These are phyloP conservation scores for Drosophila hawaiiensis DNA, from an alignment of 2,888 invertebrate species.

Conservation along the genomic window DNA sequence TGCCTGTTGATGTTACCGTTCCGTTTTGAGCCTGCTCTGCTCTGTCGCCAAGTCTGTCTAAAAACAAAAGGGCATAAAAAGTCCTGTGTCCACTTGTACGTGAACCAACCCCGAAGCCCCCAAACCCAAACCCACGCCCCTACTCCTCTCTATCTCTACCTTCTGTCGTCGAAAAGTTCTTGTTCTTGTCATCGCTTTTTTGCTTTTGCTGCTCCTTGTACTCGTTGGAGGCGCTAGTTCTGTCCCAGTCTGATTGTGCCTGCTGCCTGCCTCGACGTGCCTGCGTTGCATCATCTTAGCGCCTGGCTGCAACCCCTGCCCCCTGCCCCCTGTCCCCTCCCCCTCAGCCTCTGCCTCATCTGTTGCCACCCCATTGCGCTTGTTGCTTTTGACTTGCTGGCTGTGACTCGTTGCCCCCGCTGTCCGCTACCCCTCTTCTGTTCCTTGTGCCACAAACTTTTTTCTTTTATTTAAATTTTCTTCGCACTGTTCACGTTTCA, in stretches of 20 bases:
- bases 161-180: slow-evolving; percentile 36
- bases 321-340: not conserved
- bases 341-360: not conserved
- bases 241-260: slow-evolving; percentile 8
- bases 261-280: slow-evolving; percentile 50
- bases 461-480: slow-evolving; percentile 68
- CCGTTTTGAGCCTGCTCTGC: slow-evolving; percentile 28
- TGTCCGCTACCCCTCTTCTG: slow-evolving; percentile 49
- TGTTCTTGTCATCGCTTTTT: slow-evolving; percentile 30
- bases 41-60: slow-evolving; percentile 30
- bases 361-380: slow-evolving; percentile 47
- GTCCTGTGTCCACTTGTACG: slow-evolving; percentile 44
- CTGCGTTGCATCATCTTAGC: slow-evolving; percentile 66
- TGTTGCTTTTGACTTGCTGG: slow-evolving; percentile 67
- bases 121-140: not conserved
- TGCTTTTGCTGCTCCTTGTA: not conserved
- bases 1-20: slow-evolving; percentile 59
- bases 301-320: slow-evolving; percentile 39
- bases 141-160: slow-evolving; percentile 14
- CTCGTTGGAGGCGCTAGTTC: slow-evolving; percentile 20
- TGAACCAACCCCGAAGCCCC: slow-evolving; percentile 2
- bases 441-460: slow-evolving; percentile 56
- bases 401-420: slow-evolving; percentile 4
- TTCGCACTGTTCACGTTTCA: slow-evolving; percentile 46
- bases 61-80: slow-evolving; percentile 48